Evolutionary conservation across 1,140 invertebrate genomes (phyloP).

Genomic region (Rhagoletis zephyria): DNA sequence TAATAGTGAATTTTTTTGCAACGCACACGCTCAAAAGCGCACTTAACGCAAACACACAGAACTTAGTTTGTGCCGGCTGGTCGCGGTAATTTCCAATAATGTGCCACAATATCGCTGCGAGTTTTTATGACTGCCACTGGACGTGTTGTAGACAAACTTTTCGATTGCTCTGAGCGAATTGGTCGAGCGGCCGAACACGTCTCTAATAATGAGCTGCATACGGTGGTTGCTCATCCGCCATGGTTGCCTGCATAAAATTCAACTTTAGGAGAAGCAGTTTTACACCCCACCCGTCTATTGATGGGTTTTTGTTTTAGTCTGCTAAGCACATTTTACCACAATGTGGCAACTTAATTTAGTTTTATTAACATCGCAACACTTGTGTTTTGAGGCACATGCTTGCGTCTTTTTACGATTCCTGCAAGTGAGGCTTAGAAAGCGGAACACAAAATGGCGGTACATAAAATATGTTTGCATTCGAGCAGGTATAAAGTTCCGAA

Average conservation of each 20-base stretch:
- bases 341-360: conserved; percentile 43
- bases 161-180: too few relatives aligned
- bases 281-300: background rate
- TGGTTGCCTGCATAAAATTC: background rate
- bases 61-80: background rate
- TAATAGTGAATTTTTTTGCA: background rate
- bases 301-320: background rate
- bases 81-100: conserved; percentile 27
- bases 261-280: background rate
- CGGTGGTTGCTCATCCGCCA: background rate
- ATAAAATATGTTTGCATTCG: background rate
- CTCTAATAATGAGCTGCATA: background rate
- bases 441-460: background rate
- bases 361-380: conserved; percentile 13
- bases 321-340: background rate
- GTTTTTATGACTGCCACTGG: conserved; percentile 40
- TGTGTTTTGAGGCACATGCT: background rate
- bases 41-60: background rate
- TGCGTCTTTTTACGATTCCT: background rate
- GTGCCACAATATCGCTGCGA: conserved; percentile 13
- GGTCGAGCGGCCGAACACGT: too few relatives aligned
- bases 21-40: background rate
- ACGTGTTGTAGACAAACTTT: background rate
- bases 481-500: background rate
- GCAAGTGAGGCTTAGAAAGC: background rate